Evolutionary conservation across 2,888 invertebrate genomes (phyloP), one percentile per base, ranked within the genome.

Genomic region (Cephus pulcher): DNA sequence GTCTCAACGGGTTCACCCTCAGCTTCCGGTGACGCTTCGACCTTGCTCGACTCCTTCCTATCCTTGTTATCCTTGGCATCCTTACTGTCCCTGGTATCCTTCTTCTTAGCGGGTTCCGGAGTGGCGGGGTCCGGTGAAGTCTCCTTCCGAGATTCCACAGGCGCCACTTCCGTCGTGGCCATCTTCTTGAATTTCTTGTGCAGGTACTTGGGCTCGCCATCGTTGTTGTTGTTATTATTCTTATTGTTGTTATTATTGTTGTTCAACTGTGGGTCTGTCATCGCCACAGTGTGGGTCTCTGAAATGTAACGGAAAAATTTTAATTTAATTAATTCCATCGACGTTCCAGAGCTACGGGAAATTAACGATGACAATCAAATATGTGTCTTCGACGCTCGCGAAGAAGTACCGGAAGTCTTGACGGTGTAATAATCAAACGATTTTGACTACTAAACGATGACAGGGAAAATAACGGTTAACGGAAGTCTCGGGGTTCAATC

Each of bases 101-200:
- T 85, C 78, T 80, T 86, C 75, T 84, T 85, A 33, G 79, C 76
- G 68, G 78, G 75, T 78, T 86, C 86, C 76, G 83, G 70, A 70
- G 70, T 70, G 76, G 73, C 83, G 79, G 73, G 79, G 56, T 75
- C 81, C 79, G 78, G 70, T 79, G 79, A 73, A 71, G 76, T 77
- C 80, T 86, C 87, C 85, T 88, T 90, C 85, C 87, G 89, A 78
- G 86, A 82, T 84, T 89, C 88, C 84, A 86, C 88, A 85, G 87
- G 84, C 82, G 85, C 80, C 81, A 88, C 88, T 83, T 86, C 91
- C 76, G 91, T 92, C 87, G 94, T 95, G 91, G 95, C 96, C 93
- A 97, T 95, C 92, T 97, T 97, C 93, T 98, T 97, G 92, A 98
- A 97, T 92, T 97, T 98, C 92, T 98, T 98, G 92, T 98, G 97